A percentile compares a stretch with the other conserved stretches of the same genome.
Evolutionary conservation across 1,140 invertebrate species (phyloP).

Genomic region (Plectus sambesii): DNA sequence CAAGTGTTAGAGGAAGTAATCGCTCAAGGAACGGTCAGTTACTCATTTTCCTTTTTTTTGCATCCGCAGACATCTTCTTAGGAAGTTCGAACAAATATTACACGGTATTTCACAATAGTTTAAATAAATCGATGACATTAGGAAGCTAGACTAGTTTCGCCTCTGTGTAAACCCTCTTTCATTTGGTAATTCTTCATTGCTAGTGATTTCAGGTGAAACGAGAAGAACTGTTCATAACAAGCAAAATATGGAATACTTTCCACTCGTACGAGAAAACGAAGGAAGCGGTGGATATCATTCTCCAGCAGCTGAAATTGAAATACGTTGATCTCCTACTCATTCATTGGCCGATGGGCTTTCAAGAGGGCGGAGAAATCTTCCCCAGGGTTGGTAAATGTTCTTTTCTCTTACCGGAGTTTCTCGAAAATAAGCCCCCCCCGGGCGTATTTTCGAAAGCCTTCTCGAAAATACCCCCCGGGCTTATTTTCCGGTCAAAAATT

Average conservation of each 20-base stretch:
- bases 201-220: too few species aligned
- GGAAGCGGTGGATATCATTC: conserved; percentile 32
- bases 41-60: conserved; percentile 2
- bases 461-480: too few species aligned
- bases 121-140: too few species aligned
- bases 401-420: too few species aligned
- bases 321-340: conserved; percentile 72
- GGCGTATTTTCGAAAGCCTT: too few species aligned
- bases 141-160: too few species aligned
- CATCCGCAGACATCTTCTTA: conserved; percentile 5
- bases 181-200: too few species aligned
- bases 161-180: too few species aligned
- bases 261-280: conserved; percentile 47
- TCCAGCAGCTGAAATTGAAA: conserved; percentile 18
- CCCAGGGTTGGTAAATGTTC: conserved; percentile 28
- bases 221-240: conserved; percentile 68
- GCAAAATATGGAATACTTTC: conserved; percentile 53
- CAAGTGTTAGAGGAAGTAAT: conserved; percentile 61
- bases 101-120: too few species aligned
- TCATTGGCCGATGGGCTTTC: conserved; percentile 59
- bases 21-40: conserved; percentile 53
- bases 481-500: too few species aligned
- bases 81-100: too few species aligned
- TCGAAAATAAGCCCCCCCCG: too few species aligned
- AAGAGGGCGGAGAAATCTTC: conserved; percentile 34